Evolutionary conservation across 2,888 invertebrate species (phyloP).

Genomic region (Netelia inedita): DNA sequence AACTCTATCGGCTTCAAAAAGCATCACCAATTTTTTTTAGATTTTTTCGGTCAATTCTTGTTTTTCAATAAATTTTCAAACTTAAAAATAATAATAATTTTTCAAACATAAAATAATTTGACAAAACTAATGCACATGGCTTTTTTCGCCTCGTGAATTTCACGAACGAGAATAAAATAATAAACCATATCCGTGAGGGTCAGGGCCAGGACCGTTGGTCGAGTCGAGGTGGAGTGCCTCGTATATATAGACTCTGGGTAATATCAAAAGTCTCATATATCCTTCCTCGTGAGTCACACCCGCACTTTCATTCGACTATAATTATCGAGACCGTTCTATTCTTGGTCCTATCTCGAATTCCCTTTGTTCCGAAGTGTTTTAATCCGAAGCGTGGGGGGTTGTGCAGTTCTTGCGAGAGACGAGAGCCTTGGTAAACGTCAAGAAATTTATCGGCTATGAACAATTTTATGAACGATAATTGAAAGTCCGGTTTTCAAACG

Average conservation of each 20-base stretch:
- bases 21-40: no score
- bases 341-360: constrained; percentile 51
- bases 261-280: constrained; percentile 49
- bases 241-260: constrained; percentile 26
- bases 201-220: no score
- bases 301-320: constrained; percentile 32
- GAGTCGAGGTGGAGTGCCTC: no score
- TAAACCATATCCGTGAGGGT: no score
- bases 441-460: neutral
- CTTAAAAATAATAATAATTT: no score
- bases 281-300: constrained; percentile 35
- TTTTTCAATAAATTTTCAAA: no score
- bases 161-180: no score
- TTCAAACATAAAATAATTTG: no score
- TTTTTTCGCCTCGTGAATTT: no score
- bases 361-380: constrained; percentile 21
- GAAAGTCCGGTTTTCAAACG: neutral
- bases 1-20: no score
- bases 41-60: no score
- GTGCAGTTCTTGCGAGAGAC: neutral
- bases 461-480: constrained; percentile 1
- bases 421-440: constrained; percentile 2
- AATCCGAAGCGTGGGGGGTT: neutral
- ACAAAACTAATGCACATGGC: no score
- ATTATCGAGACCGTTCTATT: constrained; percentile 49